Base-by-base conservation (phyloP, 2,888 invertebrate species). In the Cotesia congregata region DNA sequence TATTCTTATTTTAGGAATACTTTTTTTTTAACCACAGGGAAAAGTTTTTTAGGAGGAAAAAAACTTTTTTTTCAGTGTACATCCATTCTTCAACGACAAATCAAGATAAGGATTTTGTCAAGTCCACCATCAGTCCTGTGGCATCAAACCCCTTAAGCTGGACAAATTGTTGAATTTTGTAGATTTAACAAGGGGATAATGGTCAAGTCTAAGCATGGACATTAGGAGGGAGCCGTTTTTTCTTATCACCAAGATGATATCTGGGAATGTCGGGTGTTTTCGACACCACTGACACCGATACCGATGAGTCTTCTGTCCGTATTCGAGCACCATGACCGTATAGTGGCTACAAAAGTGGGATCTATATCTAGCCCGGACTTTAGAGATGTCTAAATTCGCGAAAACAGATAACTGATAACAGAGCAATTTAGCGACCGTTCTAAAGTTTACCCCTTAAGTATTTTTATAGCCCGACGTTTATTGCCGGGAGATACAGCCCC, bases 401-500 rank as follows among this genome's bases (percentile, higher is more conserved):
- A 50, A 50, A 30, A 17, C 15, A 64, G 62, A 75, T 70, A 75
- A 70, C 50, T 30, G 30, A 30, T 30, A 30, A 20, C 50, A 9
- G n/a, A 5, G 41, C 64, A 65, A 68, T 61, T 61, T 5, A 12
- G 41, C 6, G 61, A 6, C 39, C 39, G 15, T 62, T 67, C n/a
- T 38, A 50, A 67, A 74, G 67, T 68, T 41, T 15, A 67, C 70
- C 68, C 61, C 67, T 20, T 71, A 67, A 73, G 60, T 62, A 74
- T 68, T 78, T 80, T 78, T 80, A 76, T 77, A 64, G 69, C 64
- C 72, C 76, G 61, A 50, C 65, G 64, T 69, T 59, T 40, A 61
- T 62, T 61, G 30, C 30, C 60, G 20, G 12, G 40, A 39, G 60
- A 68, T 61, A 61, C 50, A 30, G 69, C 38, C 39, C 60, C 41